Evolutionary conservation across 2,888 invertebrate species (phyloP).

Genomic region (Bombylius major): DNA sequence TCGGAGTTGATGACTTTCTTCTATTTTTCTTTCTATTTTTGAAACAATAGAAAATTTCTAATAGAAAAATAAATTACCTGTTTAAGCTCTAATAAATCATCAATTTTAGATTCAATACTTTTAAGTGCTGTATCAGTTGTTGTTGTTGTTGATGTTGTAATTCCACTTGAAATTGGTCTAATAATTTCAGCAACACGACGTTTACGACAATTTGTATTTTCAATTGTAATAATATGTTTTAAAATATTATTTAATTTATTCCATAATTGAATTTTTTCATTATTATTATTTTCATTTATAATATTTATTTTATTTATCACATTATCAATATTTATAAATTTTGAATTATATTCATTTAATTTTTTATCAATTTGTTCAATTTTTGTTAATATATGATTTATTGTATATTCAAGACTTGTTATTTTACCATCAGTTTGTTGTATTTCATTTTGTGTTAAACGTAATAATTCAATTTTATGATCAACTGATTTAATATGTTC

Average conservation of each 20-base stretch:
- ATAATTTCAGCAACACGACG: not conserved
- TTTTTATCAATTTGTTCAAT: too few species aligned
- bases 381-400: too few species aligned
- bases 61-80: not conserved
- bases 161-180: not conserved
- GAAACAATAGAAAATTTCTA: not conserved
- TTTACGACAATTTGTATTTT: slow-evolving; percentile 14
- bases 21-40: not conserved
- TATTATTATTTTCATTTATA: not conserved
- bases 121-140: slow-evolving; percentile 1
- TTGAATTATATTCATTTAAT: too few species aligned
- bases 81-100: not conserved
- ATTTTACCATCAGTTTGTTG: too few species aligned
- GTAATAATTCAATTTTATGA: too few species aligned
- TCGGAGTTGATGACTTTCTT: not conserved
- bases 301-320: too few species aligned
- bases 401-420: too few species aligned
- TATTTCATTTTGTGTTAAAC: too few species aligned
- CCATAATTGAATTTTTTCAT: slow-evolving; percentile 19
- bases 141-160: not conserved
- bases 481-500: too few species aligned
- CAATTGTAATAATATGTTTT: slow-evolving; percentile 21
- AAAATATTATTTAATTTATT: slow-evolving; percentile 21
- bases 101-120: slow-evolving; percentile 2
- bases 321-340: too few species aligned